Evolutionary conservation across 2,113 vertebrate genomes (phyloP), one percentile per base, ranked within the genome.

Genomic region (Noturus placidus): DNA sequence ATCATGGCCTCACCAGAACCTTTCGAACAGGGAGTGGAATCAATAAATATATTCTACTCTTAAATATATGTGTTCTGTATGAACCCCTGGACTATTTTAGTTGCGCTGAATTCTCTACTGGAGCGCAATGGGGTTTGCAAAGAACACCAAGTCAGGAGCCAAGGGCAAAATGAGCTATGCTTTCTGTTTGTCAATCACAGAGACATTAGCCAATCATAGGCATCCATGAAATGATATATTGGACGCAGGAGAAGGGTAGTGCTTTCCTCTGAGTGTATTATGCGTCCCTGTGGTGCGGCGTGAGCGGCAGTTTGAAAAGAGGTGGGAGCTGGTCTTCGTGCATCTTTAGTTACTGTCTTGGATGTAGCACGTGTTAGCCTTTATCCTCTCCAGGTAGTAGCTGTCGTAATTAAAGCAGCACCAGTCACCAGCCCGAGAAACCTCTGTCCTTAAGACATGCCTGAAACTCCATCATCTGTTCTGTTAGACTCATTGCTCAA

Each of bases 401-500:
- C 27, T 14, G 65, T 67, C 9, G 11, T 4, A 67, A 67, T 30
- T 42, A 74, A 11, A 74, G 70, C 22, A 42, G 8, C 35, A 72
- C 3, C 69, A 72, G 33, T 22, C 38, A 76, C 10, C 72, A 78
- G 35, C 22, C 46, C 0, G 1, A 77, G 27, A 77, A 77, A n/a
- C 74, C 46, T 78, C 27, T 7, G 6, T 52, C 42, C 25, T 52
- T 52, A 46, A 27, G 22, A 46, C 76, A 52, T 52, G 13, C 33
- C 4, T 25, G 79, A 38, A 38, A 35, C 56, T 61, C 35, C 30
- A 30, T 25, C 50, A 25, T 61, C 78, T 61, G 8, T 42, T 59
- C 6, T 35, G 22, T 81, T 59, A 35, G 30, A 54, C 78, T 80
- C 78, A 57, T 81, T 81, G 30, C 78, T 81, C 59, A 59, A 42